phyloP scores from a whole-genome alignment of 1,140 invertebrate species.

The Zelostemma sp. region DNA sequence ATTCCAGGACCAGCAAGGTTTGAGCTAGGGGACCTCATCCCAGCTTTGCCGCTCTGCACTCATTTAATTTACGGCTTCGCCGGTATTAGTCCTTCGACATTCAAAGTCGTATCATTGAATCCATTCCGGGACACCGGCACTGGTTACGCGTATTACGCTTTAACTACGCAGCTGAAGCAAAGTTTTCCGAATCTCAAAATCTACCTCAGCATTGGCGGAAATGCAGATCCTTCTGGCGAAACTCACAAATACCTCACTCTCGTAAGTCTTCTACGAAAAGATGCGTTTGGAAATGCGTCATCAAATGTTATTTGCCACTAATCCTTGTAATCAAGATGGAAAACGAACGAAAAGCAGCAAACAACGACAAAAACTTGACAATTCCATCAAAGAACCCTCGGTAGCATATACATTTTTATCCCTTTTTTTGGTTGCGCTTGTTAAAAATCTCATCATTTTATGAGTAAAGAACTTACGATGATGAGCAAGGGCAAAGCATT shows the following conservation, averaged over 20 bases:
- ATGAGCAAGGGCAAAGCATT: no score
- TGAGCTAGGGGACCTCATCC: constrained; percentile 79
- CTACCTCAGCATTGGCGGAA: constrained; percentile 81
- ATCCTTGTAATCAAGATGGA: no score
- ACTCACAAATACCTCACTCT: constrained; percentile 76
- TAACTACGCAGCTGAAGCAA: constrained; percentile 78
- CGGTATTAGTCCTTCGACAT: constrained; percentile 80
- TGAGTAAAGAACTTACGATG: no score
- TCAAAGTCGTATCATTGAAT: constrained; percentile 78
- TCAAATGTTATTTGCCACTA: no score
- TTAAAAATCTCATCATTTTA: no score
- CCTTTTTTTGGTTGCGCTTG: no score
- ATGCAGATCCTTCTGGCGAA: constrained; percentile 75
- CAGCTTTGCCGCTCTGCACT: constrained; percentile 82
- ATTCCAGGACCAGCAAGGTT: constrained; percentile 81
- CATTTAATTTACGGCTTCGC: constrained; percentile 90
- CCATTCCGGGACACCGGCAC: constrained; percentile 79
- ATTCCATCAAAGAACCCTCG: no score
- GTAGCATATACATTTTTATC: no score
- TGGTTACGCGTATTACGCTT: constrained; percentile 78
- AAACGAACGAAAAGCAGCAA: no score
- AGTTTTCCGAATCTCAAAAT: constrained; percentile 82
- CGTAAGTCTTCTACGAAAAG: no score
- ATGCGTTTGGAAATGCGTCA: no score
- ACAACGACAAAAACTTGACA: no score